These are phyloP conservation scores for Pachyrhynchus sulphureomaculatus DNA, from an alignment of 1,140 invertebrate genomes.

Conservation along the genomic window DNA sequence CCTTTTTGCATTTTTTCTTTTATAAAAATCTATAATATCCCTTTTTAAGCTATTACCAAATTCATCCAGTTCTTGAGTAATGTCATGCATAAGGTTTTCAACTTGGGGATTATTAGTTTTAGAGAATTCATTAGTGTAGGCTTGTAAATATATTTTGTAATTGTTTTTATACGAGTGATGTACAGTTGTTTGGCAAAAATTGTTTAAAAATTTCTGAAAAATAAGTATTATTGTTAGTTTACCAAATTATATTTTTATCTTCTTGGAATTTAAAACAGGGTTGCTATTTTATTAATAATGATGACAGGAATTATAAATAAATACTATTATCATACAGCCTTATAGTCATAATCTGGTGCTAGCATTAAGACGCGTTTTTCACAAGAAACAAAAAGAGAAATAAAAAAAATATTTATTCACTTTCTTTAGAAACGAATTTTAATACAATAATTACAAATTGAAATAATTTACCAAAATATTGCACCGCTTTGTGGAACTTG, in stretches of 20 bases:
- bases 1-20: conserved; percentile 18
- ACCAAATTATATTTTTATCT: no score
- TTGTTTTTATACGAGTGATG: conserved; percentile 4
- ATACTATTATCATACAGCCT: no score
- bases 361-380: no score
- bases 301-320: no score
- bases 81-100: neutral
- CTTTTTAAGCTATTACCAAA: neutral
- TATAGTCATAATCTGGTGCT: no score
- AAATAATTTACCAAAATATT: conserved; percentile 28
- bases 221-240: no score
- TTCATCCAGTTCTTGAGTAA: conserved; percentile 19
- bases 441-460: neutral
- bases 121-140: neutral
- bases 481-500: conserved; percentile 16
- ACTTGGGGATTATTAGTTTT: neutral
- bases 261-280: no score
- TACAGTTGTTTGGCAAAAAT: neutral
- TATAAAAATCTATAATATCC: conserved; percentile 20
- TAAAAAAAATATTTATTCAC: no score
- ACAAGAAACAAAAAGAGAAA: no score
- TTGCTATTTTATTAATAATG: no score
- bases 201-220: conserved; percentile 33
- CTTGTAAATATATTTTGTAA: conserved; percentile 4
- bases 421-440: no score